Evolutionary conservation across 2,113 vertebrate genomes (phyloP), one percentile per base, ranked within the genome.

Genomic region (Drymodes brunneopygia): DNA sequence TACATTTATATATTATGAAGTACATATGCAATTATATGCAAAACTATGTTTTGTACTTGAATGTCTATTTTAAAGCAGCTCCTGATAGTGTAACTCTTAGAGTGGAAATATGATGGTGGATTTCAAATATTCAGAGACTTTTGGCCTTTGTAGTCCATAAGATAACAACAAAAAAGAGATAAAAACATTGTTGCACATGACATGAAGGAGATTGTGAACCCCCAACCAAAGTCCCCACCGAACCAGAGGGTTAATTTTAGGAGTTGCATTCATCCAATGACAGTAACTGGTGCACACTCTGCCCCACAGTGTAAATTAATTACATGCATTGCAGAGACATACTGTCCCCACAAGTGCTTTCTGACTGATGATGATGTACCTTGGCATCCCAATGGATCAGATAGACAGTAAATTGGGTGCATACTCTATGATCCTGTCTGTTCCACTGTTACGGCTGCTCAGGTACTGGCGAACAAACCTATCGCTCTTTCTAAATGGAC

Each of bases 101-200:
- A 7, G 4, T 40, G 58, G 33, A 81, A 79, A 72, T 51, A 42
- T 19, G 82, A 60, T 78, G 15, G 15, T 35, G 23, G 20, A 56
- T 72, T 77, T 80, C 53, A 72, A 66, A 85, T 31, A 62, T 64
- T 61, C 10, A 11, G 25, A 22, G 16, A 69, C 5, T 69, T 84
- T 94, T 67, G 35, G 13, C 22, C 24, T 84, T 60, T 78, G 22
- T 5, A 66, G n/a, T 47, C 9, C 40, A 4, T 42, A 31, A 56
- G 36, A 25, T 15, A 89, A 38, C 0, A 4, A 33, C 5, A 66
- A 74, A 38, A 6, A 75, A 66, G 71, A 50, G 8, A 24, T 58
- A 56, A 44, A 1, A 0, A 56, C 2, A 1, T 16, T 40, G 16
- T 61, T 24, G 18, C 3, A 6, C 15, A 5, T 6, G 7, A 48